A percentile compares a stretch with the other conserved stretches of the same genome.
Evolutionary conservation across 1,140 invertebrate genomes (phyloP).

Genomic region (Megathymus violae): DNA sequence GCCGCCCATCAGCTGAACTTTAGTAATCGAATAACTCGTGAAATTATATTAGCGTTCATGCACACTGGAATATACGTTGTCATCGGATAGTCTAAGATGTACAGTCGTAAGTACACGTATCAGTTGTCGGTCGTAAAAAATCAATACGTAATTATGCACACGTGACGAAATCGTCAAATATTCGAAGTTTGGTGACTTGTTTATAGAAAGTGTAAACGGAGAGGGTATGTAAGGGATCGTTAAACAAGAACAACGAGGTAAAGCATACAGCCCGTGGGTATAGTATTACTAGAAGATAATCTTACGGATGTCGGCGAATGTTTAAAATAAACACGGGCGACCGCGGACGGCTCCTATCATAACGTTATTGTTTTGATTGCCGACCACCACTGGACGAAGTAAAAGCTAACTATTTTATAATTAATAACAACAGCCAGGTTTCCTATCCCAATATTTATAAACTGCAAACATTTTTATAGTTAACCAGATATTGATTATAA

Average conservation of each 20-base stretch:
- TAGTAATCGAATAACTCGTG: slow-evolving; percentile 28
- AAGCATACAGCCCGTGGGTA: slow-evolving; percentile 49
- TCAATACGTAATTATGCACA: slow-evolving; percentile 24
- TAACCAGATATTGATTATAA: no score
- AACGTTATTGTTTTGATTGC: slow-evolving; percentile 78
- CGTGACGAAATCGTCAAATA: slow-evolving; percentile 14
- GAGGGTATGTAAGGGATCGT: slow-evolving; percentile 43
- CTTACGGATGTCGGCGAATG: slow-evolving; percentile 53
- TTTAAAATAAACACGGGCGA: slow-evolving; percentile 67
- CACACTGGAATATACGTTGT: slow-evolving; percentile 11
- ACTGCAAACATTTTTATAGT: no score
- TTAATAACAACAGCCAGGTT: slow-evolving; percentile 26
- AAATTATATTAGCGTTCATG: slow-evolving; percentile 25
- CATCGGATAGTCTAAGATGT: slow-evolving; percentile 23
- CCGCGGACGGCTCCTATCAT: slow-evolving; percentile 67
- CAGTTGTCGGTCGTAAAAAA: slow-evolving; percentile 8
- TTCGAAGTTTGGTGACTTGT: slow-evolving; percentile 42
- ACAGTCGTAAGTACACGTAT: slow-evolving; percentile 9
- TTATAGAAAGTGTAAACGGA: slow-evolving; percentile 54
- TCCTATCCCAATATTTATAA: neutral
- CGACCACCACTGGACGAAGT: slow-evolving; percentile 47
- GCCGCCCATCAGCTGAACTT: slow-evolving; percentile 13
- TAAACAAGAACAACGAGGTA: slow-evolving; percentile 53
- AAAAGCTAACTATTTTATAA: slow-evolving; percentile 35
- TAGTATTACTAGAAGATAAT: slow-evolving; percentile 61